Evolutionary conservation across 2,888 invertebrate species (phyloP), one percentile per base, ranked within the genome.

Genomic region (Leptinotarsa juncta): DNA sequence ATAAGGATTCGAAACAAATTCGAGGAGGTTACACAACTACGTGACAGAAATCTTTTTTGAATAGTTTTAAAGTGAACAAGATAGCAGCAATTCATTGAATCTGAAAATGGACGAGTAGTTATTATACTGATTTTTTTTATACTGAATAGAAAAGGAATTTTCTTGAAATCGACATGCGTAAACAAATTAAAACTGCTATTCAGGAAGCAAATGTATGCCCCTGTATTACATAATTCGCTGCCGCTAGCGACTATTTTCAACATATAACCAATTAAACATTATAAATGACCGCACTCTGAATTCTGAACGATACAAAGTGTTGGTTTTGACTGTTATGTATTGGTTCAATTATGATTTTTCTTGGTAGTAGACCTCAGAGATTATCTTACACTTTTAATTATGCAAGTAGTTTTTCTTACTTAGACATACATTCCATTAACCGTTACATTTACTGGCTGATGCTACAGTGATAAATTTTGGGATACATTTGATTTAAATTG

Each of bases 281-380:
- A 62, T 62, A 62, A 62, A 62, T 62, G 62, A 32, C 62, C 15
- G 4, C 26, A 42, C 62, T 62, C 62, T n/a, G 1, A n/a, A n/a
- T 32, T 62, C 42, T 62, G 62, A 62, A 62, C 62, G 32, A 42
- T 62, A 62, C 62, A 62, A 62, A 62, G 32, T 62, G 62, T 62
- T 57, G n/a, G 42, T 62, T 62, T 62, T 32, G 62, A 62, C 62
- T 42, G 62, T 62, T 62, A 62, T 62, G n/a, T 62, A 62, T 62
- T 62, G 62, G 42, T 5, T 32, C 62, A 42, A 62, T 62, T 62
- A 62, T 42, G 42, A 42, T 62, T 62, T 62, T 62, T 62, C n/a
- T 42, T 42, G 32, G 62, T 32, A 62, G n/a, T 26, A 62, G 32
- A 62, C 62, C 62, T 62, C 62, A 62, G 42, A 62, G 62, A 62